These are phyloP conservation scores for Temnothorax longispinosus DNA, from an alignment of 1,140 invertebrate species.

Conservation along the genomic window DNA sequence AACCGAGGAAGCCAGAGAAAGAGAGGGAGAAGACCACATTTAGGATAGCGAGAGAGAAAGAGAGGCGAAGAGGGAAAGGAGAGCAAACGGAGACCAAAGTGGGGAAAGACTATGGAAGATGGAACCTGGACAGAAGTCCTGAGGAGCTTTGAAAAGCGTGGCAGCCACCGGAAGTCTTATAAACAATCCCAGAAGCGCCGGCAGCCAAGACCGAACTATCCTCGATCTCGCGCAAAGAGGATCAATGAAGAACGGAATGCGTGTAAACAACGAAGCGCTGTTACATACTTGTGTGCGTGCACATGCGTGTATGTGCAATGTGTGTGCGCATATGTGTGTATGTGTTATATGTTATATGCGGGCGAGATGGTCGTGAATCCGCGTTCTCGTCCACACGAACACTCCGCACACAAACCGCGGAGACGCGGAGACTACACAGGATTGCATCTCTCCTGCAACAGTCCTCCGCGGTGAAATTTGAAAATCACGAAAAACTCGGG, in stretches of 20 bases:
- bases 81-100: slow-evolving; percentile 29
- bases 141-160: slow-evolving; percentile 74
- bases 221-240: slow-evolving; percentile 66
- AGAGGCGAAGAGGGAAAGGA: slow-evolving; percentile 2
- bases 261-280: slow-evolving; percentile 71
- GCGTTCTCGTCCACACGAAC: background rate
- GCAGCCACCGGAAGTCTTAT: slow-evolving; percentile 79
- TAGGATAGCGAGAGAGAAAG: background rate
- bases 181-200: slow-evolving; percentile 78
- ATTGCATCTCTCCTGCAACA: background rate
- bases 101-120: background rate
- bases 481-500: slow-evolving; percentile 47
- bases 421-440: background rate
- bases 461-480: slow-evolving; percentile 29
- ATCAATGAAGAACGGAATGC: slow-evolving; percentile 75
- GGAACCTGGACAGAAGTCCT: slow-evolving; percentile 20
- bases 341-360: background rate
- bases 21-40: background rate
- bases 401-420: background rate
- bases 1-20: background rate
- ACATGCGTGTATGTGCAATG: background rate
- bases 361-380: background rate
- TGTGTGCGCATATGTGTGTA: background rate
- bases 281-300: slow-evolving; percentile 30
- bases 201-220: slow-evolving; percentile 66